Evolutionary conservation across 2,797 vertebrate species (phyloP).

Genomic region (Trachurus trachurus): DNA sequence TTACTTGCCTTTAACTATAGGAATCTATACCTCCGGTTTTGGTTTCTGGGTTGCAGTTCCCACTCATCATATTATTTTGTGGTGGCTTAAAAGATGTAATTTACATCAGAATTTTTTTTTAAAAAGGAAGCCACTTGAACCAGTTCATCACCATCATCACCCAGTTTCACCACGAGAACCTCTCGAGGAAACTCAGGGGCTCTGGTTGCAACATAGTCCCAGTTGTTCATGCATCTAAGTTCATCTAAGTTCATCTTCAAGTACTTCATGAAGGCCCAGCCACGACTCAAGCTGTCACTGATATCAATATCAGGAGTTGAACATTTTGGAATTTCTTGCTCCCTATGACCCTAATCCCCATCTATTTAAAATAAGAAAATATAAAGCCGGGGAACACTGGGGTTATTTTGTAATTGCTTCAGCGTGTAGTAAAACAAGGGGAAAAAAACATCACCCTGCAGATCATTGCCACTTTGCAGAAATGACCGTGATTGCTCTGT

Average conservation of each 20-base stretch:
- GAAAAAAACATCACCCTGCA: background rate
- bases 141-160: background rate
- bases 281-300: background rate
- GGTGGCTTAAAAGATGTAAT: too few relatives aligned
- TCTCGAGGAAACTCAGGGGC: background rate
- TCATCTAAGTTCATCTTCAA: background rate
- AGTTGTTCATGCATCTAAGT: background rate
- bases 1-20: background rate
- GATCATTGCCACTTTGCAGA: background rate
- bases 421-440: background rate
- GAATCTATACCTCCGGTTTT: background rate
- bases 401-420: conserved; percentile 9
- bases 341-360: too few relatives aligned
- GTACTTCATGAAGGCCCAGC: background rate
- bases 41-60: background rate
- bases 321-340: background rate
- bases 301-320: background rate
- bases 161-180: background rate
- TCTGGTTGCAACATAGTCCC: background rate
- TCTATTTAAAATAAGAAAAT: background rate
- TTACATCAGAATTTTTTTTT: too few relatives aligned
- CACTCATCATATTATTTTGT: too few relatives aligned
- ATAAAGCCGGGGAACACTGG: background rate
- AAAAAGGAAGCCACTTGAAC: too few relatives aligned
- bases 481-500: background rate